Evolutionary conservation across 1,140 invertebrate genomes (phyloP), one percentile per base, ranked within the genome.

Genomic region (Antheraea pernyi): DNA sequence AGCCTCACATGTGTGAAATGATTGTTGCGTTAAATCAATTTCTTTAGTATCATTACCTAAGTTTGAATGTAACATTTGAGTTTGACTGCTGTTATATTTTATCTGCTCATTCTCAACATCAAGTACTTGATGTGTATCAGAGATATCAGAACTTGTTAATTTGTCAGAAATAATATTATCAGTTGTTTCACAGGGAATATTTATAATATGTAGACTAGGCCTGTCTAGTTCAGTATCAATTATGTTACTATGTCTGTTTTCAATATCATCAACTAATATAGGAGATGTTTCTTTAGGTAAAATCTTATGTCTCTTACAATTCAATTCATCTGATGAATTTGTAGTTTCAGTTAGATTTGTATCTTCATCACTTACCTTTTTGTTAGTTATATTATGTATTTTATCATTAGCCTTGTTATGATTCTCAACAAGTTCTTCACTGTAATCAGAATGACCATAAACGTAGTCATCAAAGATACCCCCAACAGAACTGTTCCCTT

Each of bases 1-100:
- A 18, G 13, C 18, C 13, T 22, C 59, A 19, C 18, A 10, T 0
- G 70, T 53, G 68, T 37, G 65, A 63, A 72, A 76, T 30, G 76
- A 77, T 19, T 65, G 46, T 78, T 88, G 86, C 46, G 86, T 89
- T 74, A 91, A 80, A 77, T 89, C 84, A 59, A 84, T 79, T 48
- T 75, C 68, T 69, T 69, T 39, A 59, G 19, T 61, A 36, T n/a
- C 30, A 63, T 63, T 36, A 63, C 36, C 4, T 13, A 53, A 53
- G 46, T 53, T 53, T 53, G 46, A 53, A 16, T 53, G 13, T 0
- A 13, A 53, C 2, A n/a, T 6, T 16, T 53, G 46, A 16, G 1
- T 53, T 16, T 13, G 7, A n/a, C 13, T 16, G 13, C 13, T 53
- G 9, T 53, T 16, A n/a, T 2, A 53, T 16, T n/a, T n/a, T n/a